Conservation (phyloP, 2,797 vertebrate species). For the Semotilus atromaculatus region DNA sequence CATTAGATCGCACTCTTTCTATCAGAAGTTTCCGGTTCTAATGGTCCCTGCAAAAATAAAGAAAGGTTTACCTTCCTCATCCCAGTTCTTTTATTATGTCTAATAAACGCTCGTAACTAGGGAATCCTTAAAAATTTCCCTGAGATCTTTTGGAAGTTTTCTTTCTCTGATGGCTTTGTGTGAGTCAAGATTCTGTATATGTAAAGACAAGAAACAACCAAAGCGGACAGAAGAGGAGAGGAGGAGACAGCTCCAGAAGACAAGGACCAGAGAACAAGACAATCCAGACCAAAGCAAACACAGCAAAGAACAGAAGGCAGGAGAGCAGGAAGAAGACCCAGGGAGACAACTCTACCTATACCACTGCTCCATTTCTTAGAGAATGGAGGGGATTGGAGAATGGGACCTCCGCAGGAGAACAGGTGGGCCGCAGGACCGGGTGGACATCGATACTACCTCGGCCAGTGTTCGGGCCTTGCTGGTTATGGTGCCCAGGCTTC, state of each 20-base stretch:
- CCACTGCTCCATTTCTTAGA: constrained; percentile 46
- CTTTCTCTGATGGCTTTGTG: constrained; percentile 47
- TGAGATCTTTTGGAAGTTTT: constrained; percentile 52
- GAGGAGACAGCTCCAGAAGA: constrained; percentile 49
- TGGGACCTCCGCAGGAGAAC: constrained; percentile 48
- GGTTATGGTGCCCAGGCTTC: constrained; percentile 52
- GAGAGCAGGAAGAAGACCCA: constrained; percentile 42
- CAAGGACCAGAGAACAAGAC: constrained; percentile 47
- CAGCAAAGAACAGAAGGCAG: constrained; percentile 39
- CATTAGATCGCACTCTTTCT: not conserved
- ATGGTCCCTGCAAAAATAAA: constrained; percentile 8
- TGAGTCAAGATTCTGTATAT: constrained; percentile 14
- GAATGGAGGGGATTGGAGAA: constrained; percentile 54
- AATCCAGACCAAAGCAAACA: constrained; percentile 46
- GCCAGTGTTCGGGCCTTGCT: constrained; percentile 43
- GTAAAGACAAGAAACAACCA: constrained; percentile 52
- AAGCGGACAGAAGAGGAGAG: constrained; percentile 38
- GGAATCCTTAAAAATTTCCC: constrained; percentile 50
- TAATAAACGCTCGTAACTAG: constrained; percentile 6
- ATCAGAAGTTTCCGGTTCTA: not conserved
- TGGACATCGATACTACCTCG: constrained; percentile 51
- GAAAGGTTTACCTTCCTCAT: constrained; percentile 12
- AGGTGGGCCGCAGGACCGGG: constrained; percentile 44
- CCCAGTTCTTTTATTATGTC: constrained; percentile 20
- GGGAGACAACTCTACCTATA: constrained; percentile 38